A percentile compares a stretch with the other conserved stretches of the same genome.
phyloP scores from a whole-genome alignment of 2,888 invertebrate species.

The Keiferia lycopersicella region DNA sequence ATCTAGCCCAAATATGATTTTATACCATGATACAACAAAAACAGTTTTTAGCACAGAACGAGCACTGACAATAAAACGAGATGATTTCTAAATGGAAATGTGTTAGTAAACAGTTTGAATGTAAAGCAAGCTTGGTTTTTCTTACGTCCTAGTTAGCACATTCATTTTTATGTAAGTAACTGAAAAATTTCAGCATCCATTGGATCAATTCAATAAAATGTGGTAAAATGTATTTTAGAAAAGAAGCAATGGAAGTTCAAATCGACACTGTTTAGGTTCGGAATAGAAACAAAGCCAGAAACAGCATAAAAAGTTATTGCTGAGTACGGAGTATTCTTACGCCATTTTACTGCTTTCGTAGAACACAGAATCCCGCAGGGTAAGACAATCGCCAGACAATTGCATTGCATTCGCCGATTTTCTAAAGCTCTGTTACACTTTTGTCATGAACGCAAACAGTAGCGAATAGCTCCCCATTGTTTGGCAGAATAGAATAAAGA shows the following conservation, averaged over 20 bases:
- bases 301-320: conserved; percentile 59
- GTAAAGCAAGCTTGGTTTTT: conserved; percentile 43
- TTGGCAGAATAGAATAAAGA: conserved; percentile 37
- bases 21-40: too few relatives aligned
- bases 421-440: conserved; percentile 34
- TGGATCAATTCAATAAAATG: not conserved
- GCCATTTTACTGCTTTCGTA: conserved; percentile 50
- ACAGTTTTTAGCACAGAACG: not conserved
- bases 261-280: not conserved
- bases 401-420: conserved; percentile 42
- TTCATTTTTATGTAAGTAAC: not conserved
- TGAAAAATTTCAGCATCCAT: not conserved
- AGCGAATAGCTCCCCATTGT: conserved; percentile 51
- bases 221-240: not conserved
- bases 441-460: conserved; percentile 51
- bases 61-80: not conserved
- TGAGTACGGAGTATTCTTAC: conserved; percentile 41
- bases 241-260: not conserved
- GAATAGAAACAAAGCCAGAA: conserved; percentile 34
- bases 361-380: conserved; percentile 55
- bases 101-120: conserved; percentile 35
- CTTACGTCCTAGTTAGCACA: conserved; percentile 39
- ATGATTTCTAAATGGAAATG: not conserved
- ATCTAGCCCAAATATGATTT: too few relatives aligned
- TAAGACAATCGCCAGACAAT: conserved; percentile 50